Conservation (phyloP, 2,888 invertebrate species). For the Oscheius onirici region DNA sequence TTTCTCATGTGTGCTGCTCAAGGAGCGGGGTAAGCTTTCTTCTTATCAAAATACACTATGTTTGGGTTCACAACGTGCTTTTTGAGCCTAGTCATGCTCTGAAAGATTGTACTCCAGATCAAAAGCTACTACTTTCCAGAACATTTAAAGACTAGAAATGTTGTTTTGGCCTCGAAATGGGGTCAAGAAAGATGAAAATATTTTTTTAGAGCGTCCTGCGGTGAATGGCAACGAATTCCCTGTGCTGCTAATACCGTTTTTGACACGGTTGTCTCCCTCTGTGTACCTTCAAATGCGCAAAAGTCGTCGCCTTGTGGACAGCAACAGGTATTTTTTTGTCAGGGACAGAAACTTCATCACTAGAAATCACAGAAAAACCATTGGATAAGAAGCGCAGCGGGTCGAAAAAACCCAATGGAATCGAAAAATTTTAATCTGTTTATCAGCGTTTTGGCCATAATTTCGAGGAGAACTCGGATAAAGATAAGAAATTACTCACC, state of each 20-base stretch:
- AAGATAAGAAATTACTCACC: too few species aligned
- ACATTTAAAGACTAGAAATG: too few species aligned
- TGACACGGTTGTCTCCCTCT: constrained; percentile 41
- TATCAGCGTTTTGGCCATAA: too few species aligned
- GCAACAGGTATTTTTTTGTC: constrained; percentile 3
- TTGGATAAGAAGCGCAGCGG: not conserved
- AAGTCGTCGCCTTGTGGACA: constrained; percentile 33
- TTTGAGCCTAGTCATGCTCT: too few species aligned
- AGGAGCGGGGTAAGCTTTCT: constrained; percentile 47
- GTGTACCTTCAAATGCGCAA: constrained; percentile 42
- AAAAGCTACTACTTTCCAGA: too few species aligned
- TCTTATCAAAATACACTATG: too few species aligned
- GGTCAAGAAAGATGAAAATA: not conserved
- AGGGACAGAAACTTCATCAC: not conserved
- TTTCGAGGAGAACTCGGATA: too few species aligned
- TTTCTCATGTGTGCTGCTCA: constrained; percentile 69
- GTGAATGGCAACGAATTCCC: constrained; percentile 67
- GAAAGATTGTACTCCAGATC: too few species aligned
- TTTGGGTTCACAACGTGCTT: too few species aligned
- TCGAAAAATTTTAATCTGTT: too few species aligned
- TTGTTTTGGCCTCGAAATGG: too few species aligned
- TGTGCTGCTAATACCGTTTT: constrained; percentile 60
- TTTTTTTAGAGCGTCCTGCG: constrained; percentile 62
- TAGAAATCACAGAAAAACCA: not conserved
- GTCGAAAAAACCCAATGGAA: too few species aligned